Evolutionary conservation across 2,797 vertebrate genomes (phyloP), one percentile per base, ranked within the genome.

Genomic region (Balearica regulorum): DNA sequence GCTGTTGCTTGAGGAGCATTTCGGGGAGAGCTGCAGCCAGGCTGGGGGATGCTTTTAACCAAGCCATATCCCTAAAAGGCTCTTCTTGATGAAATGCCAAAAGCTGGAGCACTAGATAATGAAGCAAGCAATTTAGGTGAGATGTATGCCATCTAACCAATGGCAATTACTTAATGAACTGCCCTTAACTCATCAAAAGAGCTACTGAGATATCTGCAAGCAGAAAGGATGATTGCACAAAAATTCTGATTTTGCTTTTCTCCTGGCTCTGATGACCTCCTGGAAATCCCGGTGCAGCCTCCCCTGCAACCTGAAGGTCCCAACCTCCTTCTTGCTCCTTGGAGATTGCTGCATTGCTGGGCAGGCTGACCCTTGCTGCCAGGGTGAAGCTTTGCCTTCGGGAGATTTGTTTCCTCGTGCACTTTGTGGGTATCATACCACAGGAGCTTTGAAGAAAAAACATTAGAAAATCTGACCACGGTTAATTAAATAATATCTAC

Each of bases 61-160:
- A 93, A 95, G 39, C 19, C 44, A 28, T 31, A 70, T 83, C 73
- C 55, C 83, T 80, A 80, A 84, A 93, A 92, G 54, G 11, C 13
- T 88, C 37, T 65, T 71, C 76, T 89, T 90, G 93, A 81, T 92
- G 73, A 88, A 96, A 92, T 82, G 83, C 83, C 87, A 88, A 5
- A 92, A 84, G 49, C 33, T 94, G 86, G 31, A 95, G 77, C 46
- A 48, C 13, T 19, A n/a, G 33, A 33, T n/a, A 83, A 78, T 3
- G 69, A 83, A 92, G 31, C 35, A 37, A 64, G n/a, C 2, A 4
- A 31, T 54, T 91, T 17, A 31, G 46, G 62, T 1, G 22, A 92
- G 76, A n/a, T 31, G 26, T 65, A 43, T 16, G 13, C 29, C 5
- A 4, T 6, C 54, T 55, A 22, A 68, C 28, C 80, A 49, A 22